Evolutionary conservation across 2,797 vertebrate species (phyloP).

Genomic region (Tokudaia tokunoshimensis): DNA sequence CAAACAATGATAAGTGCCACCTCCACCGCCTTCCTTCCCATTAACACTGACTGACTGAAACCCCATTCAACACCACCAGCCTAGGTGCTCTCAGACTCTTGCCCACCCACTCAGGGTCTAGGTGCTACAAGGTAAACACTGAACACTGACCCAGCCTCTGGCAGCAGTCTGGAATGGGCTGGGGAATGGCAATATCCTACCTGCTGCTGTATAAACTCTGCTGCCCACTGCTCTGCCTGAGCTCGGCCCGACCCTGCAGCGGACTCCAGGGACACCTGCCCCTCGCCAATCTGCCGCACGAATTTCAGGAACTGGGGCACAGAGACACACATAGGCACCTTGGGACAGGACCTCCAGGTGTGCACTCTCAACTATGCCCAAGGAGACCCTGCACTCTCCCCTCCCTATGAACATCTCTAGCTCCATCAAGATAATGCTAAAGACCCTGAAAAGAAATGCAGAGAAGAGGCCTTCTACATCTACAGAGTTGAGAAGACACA

Average conservation of each 20-base stretch:
- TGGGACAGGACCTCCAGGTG: conserved; percentile 77
- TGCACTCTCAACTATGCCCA: conserved; percentile 64
- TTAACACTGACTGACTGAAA: background rate
- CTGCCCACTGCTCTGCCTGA: conserved; percentile 99
- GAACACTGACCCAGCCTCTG: conserved; percentile 14
- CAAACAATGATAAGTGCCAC: conserved; percentile 61
- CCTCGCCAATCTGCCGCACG: conserved; percentile 99
- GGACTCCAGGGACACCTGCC: conserved; percentile 98
- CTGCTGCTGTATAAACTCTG: conserved; percentile 98
- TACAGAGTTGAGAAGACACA: conserved; percentile 36
- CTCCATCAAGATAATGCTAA: conserved; percentile 29
- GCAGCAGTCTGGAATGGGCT: conserved; percentile 75
- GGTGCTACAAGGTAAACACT: conserved; percentile 44
- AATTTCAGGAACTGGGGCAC: conserved; percentile 97
- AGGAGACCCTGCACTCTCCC: conserved; percentile 52
- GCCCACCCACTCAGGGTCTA: conserved; percentile 69
- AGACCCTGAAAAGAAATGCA: background rate
- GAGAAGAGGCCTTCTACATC: conserved; percentile 43
- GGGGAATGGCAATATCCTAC: conserved; percentile 89
- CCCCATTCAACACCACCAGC: conserved; percentile 35
- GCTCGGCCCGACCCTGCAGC: conserved; percentile 95
- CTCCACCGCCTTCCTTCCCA: background rate
- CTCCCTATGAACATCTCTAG: conserved; percentile 57
- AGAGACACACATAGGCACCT: conserved; percentile 89
- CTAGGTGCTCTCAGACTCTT: conserved; percentile 40